Evolutionary conservation across 2,888 invertebrate species (phyloP), one percentile per base, ranked within the genome.

Genomic region (Pyrrhia umbra): DNA sequence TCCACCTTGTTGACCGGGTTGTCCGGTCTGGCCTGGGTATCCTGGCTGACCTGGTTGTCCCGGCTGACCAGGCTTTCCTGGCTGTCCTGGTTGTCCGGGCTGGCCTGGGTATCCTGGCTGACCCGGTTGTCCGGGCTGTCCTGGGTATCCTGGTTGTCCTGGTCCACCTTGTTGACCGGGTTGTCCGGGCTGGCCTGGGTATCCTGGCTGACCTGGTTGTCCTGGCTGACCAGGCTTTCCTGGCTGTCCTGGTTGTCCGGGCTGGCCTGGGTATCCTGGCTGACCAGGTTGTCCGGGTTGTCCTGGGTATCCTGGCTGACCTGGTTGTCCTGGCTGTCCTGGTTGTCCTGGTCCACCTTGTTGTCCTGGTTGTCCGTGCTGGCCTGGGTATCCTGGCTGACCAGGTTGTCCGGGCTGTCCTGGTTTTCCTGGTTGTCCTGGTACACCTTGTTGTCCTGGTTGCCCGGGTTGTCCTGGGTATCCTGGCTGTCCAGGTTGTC

Each of bases 251-350:
- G 55, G 55, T 0, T 52, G 52, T 8, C 86, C 82, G 0, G 84
- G 86, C 0, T 57, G 87, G 79, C 75, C 71, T 34, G 79, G 75
- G 0, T 58, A 5, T 0, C 73, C 95, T 16, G 96, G 96, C 21
- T 80, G 92, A 8, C 91, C 95, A 0, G 92, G 91, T 9, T 84
- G 81, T 1, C 87, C 92, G 37, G 91, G 92, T 13, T 82, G 79
- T 1, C 84, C 83, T 55, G 93, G 93, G 2, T 78, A 59, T 20
- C 66, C 77, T 6, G 57, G 57, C 0, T 51, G 2, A 6, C 55
- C 55, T 10, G 46, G 46, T 27, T 51, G 20, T 23, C 57, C 57
- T 13, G 56, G 54, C 8, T 46, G 5, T 0, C 56, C 56, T 1
- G 37, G 56, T 2, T 51, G 1, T 0, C 51, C 56, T 5, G 40